phyloP scores from a whole-genome alignment of 2,797 vertebrate species.

The Sebastes minor region DNA sequence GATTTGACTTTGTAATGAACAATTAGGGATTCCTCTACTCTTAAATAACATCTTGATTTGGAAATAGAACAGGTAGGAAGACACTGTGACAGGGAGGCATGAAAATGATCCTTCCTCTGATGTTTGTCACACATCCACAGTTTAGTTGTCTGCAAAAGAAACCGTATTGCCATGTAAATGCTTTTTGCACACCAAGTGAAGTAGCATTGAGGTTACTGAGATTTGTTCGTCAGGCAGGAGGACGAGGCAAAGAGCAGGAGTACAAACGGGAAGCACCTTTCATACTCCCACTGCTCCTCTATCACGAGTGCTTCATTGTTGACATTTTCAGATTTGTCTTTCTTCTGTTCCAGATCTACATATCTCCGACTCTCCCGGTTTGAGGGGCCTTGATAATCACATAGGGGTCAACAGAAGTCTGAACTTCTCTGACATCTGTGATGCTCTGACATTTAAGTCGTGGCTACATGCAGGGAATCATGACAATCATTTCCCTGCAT shows the following conservation, averaged over 20 bases:
- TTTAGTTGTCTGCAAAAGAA: constrained; percentile 15
- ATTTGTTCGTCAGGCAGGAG: not conserved
- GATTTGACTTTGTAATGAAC: constrained; percentile 62
- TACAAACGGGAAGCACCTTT: not conserved
- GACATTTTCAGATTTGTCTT: constrained; percentile 47
- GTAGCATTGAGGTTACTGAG: not conserved
- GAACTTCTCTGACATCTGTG: constrained; percentile 34
- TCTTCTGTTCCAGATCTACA: constrained; percentile 17
- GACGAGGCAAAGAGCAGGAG: not conserved
- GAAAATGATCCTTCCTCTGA: not conserved
- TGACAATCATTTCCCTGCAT: constrained; percentile 26
- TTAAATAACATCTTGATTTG: constrained; percentile 40
- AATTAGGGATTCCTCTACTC: constrained; percentile 41
- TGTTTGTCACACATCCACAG: not conserved
- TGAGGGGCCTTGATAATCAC: constrained; percentile 31
- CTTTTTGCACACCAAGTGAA: not conserved
- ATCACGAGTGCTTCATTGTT: constrained; percentile 17
- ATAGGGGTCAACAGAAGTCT: constrained; percentile 34
- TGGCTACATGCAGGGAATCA: constrained; percentile 38
- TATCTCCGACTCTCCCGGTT: constrained; percentile 30
- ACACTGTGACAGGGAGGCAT: not conserved
- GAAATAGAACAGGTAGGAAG: not conserved
- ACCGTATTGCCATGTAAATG: not conserved
- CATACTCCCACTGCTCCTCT: not conserved
- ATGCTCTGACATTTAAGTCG: constrained; percentile 63